phyloP scores from a whole-genome alignment of 2,888 invertebrate species.

The Sarcophaga subvicina region DNA sequence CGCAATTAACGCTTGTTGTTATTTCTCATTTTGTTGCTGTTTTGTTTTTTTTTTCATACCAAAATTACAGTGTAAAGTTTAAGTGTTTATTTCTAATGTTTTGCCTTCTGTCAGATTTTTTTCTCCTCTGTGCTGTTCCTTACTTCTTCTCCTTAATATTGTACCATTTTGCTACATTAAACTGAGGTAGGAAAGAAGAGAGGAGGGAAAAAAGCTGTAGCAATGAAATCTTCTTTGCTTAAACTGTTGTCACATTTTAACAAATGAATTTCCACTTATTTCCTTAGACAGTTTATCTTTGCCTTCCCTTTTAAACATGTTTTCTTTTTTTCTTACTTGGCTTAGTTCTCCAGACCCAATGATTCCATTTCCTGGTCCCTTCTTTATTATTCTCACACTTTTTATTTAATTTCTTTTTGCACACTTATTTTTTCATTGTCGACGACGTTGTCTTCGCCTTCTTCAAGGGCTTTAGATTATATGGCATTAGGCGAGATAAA shows the following conservation, averaged over 20 bases:
- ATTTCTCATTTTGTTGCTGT: neutral
- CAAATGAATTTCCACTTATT: conserved; percentile 59
- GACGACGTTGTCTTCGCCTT: neutral
- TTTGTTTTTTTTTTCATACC: neutral
- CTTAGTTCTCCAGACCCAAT: conserved; percentile 6
- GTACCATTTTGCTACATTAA: neutral
- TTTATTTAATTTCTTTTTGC: neutral
- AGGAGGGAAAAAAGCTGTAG: neutral
- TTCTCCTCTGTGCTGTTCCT: neutral
- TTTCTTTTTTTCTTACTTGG: conserved; percentile 5
- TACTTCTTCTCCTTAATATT: neutral
- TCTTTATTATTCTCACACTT: neutral
- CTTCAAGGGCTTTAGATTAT: conserved; percentile 37
- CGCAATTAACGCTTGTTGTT: conserved; percentile 61
- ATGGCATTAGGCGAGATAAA: conserved; percentile 55
- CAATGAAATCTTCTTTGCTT: conserved; percentile 31
- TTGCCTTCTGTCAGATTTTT: conserved; percentile 10
- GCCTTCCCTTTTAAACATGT: neutral
- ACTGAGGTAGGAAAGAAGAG: neutral
- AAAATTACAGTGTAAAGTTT: conserved; percentile 48
- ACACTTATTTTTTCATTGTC: conserved; percentile 1
- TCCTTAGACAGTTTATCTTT: conserved; percentile 51
- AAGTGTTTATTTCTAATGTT: conserved; percentile 58
- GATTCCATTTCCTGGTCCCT: neutral
- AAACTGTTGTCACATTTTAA: conserved; percentile 59